phyloP scores from a whole-genome alignment of 1,140 invertebrate species.

The Megalopta genalis region DNA sequence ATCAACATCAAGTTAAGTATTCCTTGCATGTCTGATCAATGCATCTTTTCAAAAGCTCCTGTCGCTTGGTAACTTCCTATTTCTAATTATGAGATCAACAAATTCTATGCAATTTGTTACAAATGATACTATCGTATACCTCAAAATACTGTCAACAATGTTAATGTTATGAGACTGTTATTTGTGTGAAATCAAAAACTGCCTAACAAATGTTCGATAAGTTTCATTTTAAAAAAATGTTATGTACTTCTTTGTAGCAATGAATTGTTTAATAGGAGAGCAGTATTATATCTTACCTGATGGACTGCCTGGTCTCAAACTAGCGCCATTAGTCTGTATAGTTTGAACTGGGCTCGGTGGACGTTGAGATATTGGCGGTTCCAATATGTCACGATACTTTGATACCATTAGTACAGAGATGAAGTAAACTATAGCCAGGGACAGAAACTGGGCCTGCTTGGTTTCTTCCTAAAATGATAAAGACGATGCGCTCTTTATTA shows the following conservation, averaged over 20 bases:
- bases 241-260: background rate
- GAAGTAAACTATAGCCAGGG: conserved; percentile 99
- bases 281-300: conserved; percentile 80
- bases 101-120: background rate
- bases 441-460: conserved; percentile 99
- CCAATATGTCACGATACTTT: conserved; percentile 98
- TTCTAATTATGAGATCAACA: background rate
- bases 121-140: conserved; percentile 16
- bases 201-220: background rate
- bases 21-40: background rate
- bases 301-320: conserved; percentile 82
- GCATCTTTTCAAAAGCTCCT: background rate
- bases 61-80: background rate
- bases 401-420: conserved; percentile 99
- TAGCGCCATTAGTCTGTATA: conserved; percentile 81
- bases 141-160: background rate
- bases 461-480: conserved; percentile 93
- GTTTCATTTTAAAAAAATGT: background rate
- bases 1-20: background rate
- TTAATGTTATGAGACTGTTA: background rate
- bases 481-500: background rate
- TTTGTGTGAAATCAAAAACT: background rate
- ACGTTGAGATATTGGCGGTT: conserved; percentile 87
- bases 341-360: conserved; percentile 82
- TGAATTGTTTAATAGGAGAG: background rate